Conservation (phyloP, 2,113 vertebrate genomes). For the Pandion haliaetus region DNA sequence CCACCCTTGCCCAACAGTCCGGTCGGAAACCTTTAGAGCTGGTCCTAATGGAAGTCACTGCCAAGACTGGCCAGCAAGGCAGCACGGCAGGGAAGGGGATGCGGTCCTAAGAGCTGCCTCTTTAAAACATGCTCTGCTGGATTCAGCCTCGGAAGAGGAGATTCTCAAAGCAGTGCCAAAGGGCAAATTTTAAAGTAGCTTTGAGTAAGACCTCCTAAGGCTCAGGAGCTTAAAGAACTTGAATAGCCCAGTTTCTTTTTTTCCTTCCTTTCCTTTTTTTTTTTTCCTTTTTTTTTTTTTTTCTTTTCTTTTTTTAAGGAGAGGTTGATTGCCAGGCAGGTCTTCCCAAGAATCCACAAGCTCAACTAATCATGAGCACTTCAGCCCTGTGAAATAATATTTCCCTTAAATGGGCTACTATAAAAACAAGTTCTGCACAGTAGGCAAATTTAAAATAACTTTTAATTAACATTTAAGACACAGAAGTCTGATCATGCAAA, state of each 20-base stretch:
- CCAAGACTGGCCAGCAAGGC: neutral
- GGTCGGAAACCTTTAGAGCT: neutral
- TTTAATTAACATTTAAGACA: conserved; percentile 70
- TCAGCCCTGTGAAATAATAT: conserved; percentile 47
- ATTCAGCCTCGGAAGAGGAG: neutral
- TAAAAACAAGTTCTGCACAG: conserved; percentile 63
- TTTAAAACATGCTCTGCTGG: neutral
- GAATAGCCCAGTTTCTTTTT: conserved; percentile 12
- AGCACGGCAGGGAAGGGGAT: neutral
- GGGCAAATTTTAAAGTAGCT: conserved; percentile 70
- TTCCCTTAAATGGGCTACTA: conserved; percentile 45
- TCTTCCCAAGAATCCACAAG: conserved; percentile 27
- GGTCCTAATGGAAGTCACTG: neutral
- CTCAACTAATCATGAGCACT: conserved; percentile 52
- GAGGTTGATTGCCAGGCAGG: conserved; percentile 44
- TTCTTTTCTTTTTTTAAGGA: neutral
- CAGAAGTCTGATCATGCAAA: conserved; percentile 63
- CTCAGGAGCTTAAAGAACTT: conserved; percentile 54
- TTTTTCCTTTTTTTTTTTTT: neutral
- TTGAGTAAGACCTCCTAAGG: conserved; percentile 66
- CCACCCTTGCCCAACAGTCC: fast-evolving
- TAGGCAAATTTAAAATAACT: conserved; percentile 61
- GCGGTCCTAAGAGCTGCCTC: neutral
- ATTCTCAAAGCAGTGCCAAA: conserved; percentile 60
- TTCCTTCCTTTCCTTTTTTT: neutral